Evolutionary conservation across 2,888 invertebrate species (phyloP), one percentile per base, ranked within the genome.

Genomic region (Hyppa rectilinea): DNA sequence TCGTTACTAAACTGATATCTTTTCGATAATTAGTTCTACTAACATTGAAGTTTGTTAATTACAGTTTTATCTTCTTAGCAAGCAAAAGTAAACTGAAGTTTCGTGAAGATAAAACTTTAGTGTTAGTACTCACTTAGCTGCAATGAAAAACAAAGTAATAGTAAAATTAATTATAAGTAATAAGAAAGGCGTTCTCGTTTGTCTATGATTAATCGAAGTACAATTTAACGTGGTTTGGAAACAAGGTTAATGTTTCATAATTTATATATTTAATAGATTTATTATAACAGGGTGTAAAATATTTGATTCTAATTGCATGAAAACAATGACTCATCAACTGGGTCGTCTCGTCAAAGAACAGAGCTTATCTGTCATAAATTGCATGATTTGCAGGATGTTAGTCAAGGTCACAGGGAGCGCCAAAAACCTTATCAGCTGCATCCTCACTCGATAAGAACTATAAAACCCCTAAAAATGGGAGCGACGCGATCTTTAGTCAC

Each of bases 81-180:
- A 56, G 61, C 12, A 52, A 70, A 53, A 59, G 38, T 56, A 50
- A 56, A 56, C 4, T 17, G 34, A 38, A 26, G 29, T 56, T 60
- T 56, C 14, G 20, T 40, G 5, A 9, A 61, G 14, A 73, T 47
- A 60, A n/a, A 36, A 58, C 14, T 26, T 50, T 65, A n/a, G n/a
- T n/a, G n/a, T 59, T 26, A 47, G 29, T 66, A 67, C 78, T 71
- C 55, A 76, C 62, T 63, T 59, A 31, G 65, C 78, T 76, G 71
- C 47, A 71, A 71, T 45, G 10, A 10, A 26, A 45, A 64, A 68
- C 66, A 77, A 62, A 49, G 52, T 56, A 31, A 52, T 47, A 47
- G 63, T 66, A 0, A 38, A 52, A 61, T 61, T 14, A 69, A 50
- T 76, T 75, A 47, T 62, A n/a, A n/a, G n/a, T n/a, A 53, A 36